Evolutionary conservation across 2,113 vertebrate species (phyloP).

Genomic region (Percopsis transmontana): DNA sequence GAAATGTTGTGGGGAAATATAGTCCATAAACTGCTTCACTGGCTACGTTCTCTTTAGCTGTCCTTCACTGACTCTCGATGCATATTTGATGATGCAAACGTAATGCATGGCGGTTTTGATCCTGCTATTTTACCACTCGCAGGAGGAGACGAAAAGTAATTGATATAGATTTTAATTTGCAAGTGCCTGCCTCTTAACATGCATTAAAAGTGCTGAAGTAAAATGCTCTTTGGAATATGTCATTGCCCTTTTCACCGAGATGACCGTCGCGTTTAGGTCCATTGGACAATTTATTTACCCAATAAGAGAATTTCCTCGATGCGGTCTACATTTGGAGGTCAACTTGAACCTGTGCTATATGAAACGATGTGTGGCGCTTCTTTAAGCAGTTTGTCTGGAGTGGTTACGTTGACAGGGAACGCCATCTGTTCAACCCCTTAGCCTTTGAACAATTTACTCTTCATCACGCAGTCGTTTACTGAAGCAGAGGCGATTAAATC

Average conservation of each 20-base stretch:
- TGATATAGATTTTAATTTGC: constrained; percentile 69
- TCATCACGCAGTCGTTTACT: constrained; percentile 30
- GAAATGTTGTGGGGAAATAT: constrained; percentile 13
- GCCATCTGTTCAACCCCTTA: constrained; percentile 38
- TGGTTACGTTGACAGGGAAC: constrained; percentile 48
- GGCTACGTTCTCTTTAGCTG: constrained; percentile 15
- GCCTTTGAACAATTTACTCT: constrained; percentile 40
- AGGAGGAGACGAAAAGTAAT: constrained; percentile 46
- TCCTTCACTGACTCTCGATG: constrained; percentile 38
- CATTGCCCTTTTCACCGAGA: constrained; percentile 49
- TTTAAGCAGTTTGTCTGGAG: constrained; percentile 29
- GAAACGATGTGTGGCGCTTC: constrained; percentile 24
- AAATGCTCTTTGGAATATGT: constrained; percentile 53
- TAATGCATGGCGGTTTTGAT: constrained; percentile 43
- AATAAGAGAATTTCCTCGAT: constrained; percentile 33
- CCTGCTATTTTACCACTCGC: constrained; percentile 43
- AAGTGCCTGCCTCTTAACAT: constrained; percentile 49
- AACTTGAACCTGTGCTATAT: constrained; percentile 17
- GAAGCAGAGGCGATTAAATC: constrained; percentile 39
- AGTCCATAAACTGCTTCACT: constrained; percentile 20
- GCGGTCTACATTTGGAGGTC: constrained; percentile 40
- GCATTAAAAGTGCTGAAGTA: constrained; percentile 59
- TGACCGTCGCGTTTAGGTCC: constrained; percentile 37
- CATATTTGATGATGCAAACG: constrained; percentile 53
- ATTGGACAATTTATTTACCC: constrained; percentile 55